These are phyloP conservation scores for Alviniconcha strummeri DNA, from an alignment of 2,888 invertebrate genomes.

Conservation along the genomic window DNA sequence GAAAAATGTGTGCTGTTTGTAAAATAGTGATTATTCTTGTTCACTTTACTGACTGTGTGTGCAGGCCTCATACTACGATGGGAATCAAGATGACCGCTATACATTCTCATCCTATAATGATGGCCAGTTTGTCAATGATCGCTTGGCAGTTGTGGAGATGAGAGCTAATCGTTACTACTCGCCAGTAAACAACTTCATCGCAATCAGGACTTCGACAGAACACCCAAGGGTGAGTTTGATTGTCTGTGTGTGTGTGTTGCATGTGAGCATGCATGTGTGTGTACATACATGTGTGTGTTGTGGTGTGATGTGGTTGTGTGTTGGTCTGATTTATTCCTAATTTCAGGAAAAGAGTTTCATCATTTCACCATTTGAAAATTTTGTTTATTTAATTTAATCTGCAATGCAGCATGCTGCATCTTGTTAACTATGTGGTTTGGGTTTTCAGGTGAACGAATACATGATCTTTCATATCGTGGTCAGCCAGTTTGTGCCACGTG, in stretches of 20 bases:
- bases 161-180: constrained; percentile 81
- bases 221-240: constrained; percentile 75
- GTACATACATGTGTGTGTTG: not conserved
- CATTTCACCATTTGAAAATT: too few species aligned
- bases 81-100: constrained; percentile 12
- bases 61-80: constrained; percentile 46
- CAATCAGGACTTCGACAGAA: constrained; percentile 88
- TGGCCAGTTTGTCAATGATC: constrained; percentile 41
- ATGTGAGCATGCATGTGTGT: not conserved
- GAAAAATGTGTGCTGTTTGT: not conserved
- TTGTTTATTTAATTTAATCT: too few species aligned
- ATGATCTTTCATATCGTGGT: constrained; percentile 94
- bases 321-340: not conserved
- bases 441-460: constrained; percentile 88
- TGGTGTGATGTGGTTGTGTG: not conserved
- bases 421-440: too few species aligned
- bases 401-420: too few species aligned
- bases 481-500: constrained; percentile 90
- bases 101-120: constrained; percentile 7
- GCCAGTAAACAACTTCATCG: constrained; percentile 87
- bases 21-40: not conserved
- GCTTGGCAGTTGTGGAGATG: constrained; percentile 47
- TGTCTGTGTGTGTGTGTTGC: not conserved
- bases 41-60: constrained; percentile 1
- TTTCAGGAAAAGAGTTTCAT: too few species aligned